Conservation (phyloP, 2,888 invertebrate species). For the Euproctis similis region DNA sequence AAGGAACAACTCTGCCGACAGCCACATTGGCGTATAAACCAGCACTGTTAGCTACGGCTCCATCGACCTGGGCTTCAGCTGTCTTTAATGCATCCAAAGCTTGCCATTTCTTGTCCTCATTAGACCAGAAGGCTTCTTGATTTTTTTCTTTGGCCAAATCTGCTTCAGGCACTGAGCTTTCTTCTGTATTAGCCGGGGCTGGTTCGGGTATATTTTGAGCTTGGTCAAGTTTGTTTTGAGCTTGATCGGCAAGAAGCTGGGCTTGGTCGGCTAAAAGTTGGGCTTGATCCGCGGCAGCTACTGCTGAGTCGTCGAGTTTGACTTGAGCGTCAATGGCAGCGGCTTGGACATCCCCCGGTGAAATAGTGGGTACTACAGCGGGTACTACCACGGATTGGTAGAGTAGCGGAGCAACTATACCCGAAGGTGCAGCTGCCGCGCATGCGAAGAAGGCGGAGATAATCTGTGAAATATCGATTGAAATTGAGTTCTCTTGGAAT, state of each 20-base stretch:
- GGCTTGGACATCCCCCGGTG: slow-evolving; percentile 56
- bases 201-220: slow-evolving; percentile 8
- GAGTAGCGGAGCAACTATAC: slow-evolving; percentile 15
- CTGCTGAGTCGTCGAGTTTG: slow-evolving; percentile 31
- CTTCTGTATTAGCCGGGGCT: slow-evolving; percentile 24
- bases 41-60: slow-evolving; percentile 39
- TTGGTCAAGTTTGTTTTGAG: too few relatives aligned
- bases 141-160: slow-evolving; percentile 38
- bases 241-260: slow-evolving; percentile 25
- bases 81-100: slow-evolving; percentile 49
- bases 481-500: too few relatives aligned
- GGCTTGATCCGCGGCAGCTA: slow-evolving; percentile 5
- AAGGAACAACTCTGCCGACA: slow-evolving; percentile 16
- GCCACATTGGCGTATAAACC: slow-evolving; percentile 34
- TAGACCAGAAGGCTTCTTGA: slow-evolving; percentile 40
- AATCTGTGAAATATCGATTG: slow-evolving; percentile 41
- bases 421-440: slow-evolving; percentile 51
- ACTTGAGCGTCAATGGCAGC: slow-evolving; percentile 52
- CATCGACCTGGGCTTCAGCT: slow-evolving; percentile 51
- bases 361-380: slow-evolving; percentile 37
- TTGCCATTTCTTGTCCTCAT: slow-evolving; percentile 62
- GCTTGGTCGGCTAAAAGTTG: slow-evolving; percentile 16
- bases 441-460: slow-evolving; percentile 47
- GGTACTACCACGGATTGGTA: slow-evolving; percentile 24
- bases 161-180: slow-evolving; percentile 34